Base-by-base conservation (phyloP, 1,140 invertebrate species). In the Capitella teleta region DNA sequence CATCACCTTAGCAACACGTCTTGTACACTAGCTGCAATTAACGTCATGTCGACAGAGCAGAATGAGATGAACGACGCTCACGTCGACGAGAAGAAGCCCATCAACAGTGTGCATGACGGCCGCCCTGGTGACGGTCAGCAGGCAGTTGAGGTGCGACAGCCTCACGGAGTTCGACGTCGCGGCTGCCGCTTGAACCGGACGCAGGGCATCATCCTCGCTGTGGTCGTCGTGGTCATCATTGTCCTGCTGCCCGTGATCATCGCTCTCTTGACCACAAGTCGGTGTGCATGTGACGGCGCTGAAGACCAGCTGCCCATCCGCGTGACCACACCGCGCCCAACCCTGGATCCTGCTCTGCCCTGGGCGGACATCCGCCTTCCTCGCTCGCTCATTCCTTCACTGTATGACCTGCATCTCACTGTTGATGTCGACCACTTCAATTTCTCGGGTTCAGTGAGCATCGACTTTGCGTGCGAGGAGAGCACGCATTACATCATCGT, bases 291-390 rank as follows among this genome's bases (percentile, higher is more conserved):
- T 21, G 38, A 21, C 6, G 6, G 21, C 6, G 21, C 12, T 6
- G 23, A 21, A 10, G 6, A 16, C 18, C 21, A 41, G 8, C 38
- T 8, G 38, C 21, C 18, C 21, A n/a, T n/a, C 38, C 12, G 21
- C 6, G 8, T 8, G 6, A 41, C 6, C 38, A 41, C 28, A 4
- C 45, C 45, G 1, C 18, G 18, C 16, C 45, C 45, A 8, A 47
- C 28, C 6, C 19, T 47, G 18, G 45, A 47, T 37, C 51, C 53
- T 10, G n/a, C 10, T 25, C 28, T 36, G 26, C 50, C 50, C 16
- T 62, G 56, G 52, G 21, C 49, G 10, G 45, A 52, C 19, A 54
- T 64, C 21, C 55, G 62, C 1, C 51, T 64, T 10, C 57, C 62
- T 0, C 37, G 56, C 10, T 28, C 24, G 5, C 28, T 64, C 21